Conservation (phyloP, 2,113 vertebrate genomes). For the Tylochromis polylepis region DNA sequence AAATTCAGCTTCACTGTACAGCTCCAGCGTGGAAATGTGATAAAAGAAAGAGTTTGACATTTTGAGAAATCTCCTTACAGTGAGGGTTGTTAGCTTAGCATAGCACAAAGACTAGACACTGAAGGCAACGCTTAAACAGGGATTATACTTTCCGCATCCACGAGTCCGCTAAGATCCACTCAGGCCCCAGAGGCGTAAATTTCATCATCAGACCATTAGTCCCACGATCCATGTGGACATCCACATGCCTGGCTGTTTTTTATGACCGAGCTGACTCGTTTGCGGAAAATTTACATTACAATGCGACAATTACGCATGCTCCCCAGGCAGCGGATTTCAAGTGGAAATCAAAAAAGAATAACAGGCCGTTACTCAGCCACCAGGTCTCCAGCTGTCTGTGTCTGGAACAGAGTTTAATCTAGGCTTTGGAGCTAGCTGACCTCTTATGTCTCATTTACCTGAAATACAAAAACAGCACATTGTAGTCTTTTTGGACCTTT, state of each 20-base stretch:
- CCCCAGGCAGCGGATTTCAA: not conserved
- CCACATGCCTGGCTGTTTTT: no score
- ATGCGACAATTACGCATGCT: not conserved
- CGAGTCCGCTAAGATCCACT: not conserved
- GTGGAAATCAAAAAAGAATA: not conserved
- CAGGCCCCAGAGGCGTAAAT: no score
- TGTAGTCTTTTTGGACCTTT: not conserved
- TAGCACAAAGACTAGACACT: not conserved
- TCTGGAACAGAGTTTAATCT: not conserved
- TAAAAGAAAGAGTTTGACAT: not conserved
- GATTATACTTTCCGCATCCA: not conserved
- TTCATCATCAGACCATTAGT: no score
- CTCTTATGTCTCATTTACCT: not conserved
- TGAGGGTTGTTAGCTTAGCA: not conserved
- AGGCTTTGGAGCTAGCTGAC: not conserved
- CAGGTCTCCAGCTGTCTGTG: not conserved
- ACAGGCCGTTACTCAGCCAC: not conserved
- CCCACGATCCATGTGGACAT: no score
- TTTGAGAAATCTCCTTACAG: not conserved
- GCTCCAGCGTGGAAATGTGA: not conserved
- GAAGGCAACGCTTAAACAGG: not conserved
- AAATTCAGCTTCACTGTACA: not conserved
- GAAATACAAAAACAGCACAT: not conserved
- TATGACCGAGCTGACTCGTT: no score
- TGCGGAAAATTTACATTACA: not conserved